Evolutionary conservation across 2,113 vertebrate genomes (phyloP), one percentile per base, ranked within the genome.

Genomic region (Megaleporinus macrocephalus): DNA sequence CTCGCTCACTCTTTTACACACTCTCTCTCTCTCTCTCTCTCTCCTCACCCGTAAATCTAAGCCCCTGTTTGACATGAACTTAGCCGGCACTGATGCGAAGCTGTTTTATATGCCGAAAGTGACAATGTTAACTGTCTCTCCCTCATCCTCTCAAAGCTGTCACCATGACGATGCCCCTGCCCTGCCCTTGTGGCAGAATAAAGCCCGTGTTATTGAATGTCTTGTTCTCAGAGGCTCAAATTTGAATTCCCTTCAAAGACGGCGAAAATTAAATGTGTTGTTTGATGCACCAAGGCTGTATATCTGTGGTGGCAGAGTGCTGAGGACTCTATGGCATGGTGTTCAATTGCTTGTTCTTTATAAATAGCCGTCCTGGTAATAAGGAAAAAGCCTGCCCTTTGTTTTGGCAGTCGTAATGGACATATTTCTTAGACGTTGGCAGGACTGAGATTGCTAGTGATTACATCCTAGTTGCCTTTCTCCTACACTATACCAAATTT

Each of bases 131-230:
- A 89, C 89, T 83, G 76, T 79, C 83, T 80, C 59, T 24, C 80
- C 66, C 59, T 22, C 76, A 84, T 86, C 82, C 84, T 82, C 78
- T 87, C 72, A 61, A 73, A 83, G 85, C 73, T 85, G 92, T 92
- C 90, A 83, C 91, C 89, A 91, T 92, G 88, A 89, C n/a, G 82
- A 92, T 88, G 87, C 84, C 70, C 85, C 87, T 47, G 89, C 85
- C 91, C 59, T 22, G 66, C 36, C 22, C 66, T 74, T 84, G 13
- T 83, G 88, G 76, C 87, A 73, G 66, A 86, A 77, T 87, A 78
- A 89, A 76, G 79, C 79, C 22, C 63, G 86, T 61, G 33, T 76
- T 44, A 78, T 82, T 82, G 85, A 89, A 86, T 20, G n/a, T 81
- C 74, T 78, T 76, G 59, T 86, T 86, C 79, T 84, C 78, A 0